A percentile compares a stretch with the other conserved stretches of the same genome.
Evolutionary conservation across 2,797 vertebrate genomes (phyloP).

Genomic region (Lacerta viridis): DNA sequence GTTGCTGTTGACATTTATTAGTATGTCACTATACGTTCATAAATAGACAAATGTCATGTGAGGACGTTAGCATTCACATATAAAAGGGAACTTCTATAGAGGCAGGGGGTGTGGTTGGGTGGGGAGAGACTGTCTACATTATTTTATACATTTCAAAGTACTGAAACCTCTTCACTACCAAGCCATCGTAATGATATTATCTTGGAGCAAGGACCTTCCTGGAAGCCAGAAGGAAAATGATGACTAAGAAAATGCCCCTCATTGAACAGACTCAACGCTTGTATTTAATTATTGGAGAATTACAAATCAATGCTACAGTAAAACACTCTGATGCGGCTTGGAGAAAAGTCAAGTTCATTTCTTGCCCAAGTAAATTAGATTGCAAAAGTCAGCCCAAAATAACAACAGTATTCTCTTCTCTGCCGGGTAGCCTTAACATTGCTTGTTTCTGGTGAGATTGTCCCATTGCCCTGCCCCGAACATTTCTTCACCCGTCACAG

Average conservation of each 20-base stretch:
- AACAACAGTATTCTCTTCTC: not conserved
- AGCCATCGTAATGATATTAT: slow-evolving; percentile 28
- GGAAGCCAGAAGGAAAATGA: slow-evolving; percentile 62
- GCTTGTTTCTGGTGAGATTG: slow-evolving; percentile 25
- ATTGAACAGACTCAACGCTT: slow-evolving; percentile 60
- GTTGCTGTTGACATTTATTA: not conserved
- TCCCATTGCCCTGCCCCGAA: slow-evolving; percentile 52
- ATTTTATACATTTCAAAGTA: slow-evolving; percentile 26
- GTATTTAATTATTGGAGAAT: slow-evolving; percentile 67
- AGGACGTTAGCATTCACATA: not conserved
- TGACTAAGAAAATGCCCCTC: slow-evolving; percentile 60
- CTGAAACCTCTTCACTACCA: slow-evolving; percentile 9
- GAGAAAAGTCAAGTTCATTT: slow-evolving; percentile 50
- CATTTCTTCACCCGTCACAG: slow-evolving; percentile 48
- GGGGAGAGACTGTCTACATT: not conserved
- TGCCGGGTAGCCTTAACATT: slow-evolving; percentile 41
- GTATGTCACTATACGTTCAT: not conserved
- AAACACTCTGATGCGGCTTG: slow-evolving; percentile 46
- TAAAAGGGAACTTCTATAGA: not conserved
- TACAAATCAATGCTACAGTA: slow-evolving; percentile 57
- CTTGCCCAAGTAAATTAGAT: slow-evolving; percentile 11
- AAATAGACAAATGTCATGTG: not conserved
- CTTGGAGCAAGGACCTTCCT: slow-evolving; percentile 60
- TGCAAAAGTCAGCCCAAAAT: not conserved
- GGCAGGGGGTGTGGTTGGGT: slow-evolving; percentile 32